Base-by-base conservation (phyloP, 2,888 invertebrate genomes). In the Lasioglossum calceatum region DNA sequence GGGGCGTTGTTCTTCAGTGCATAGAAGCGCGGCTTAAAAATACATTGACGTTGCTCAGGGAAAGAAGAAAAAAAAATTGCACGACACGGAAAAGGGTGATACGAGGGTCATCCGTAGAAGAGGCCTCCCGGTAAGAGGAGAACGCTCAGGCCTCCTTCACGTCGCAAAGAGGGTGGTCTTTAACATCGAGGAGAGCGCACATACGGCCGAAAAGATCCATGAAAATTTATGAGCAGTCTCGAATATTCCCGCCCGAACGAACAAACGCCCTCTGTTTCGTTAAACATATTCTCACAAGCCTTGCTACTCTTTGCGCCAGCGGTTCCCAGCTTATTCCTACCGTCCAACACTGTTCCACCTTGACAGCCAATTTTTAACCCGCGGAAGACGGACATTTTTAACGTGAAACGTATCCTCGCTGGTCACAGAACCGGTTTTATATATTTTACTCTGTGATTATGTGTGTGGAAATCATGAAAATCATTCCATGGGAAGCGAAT, bases 151-250 rank as follows among this genome's bases (percentile, higher is more conserved):
- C 70, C 81, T 85, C 76, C 73, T 85, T 42, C 79, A 72, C 27
- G 42, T 76, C 75, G 84, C 72, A 73, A 85, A 71, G 47, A 85
- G 84, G 88, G 84, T 86, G 86, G 88, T 86, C 83, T 90, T 87
- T 88, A 81, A 78, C 88, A 87, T 88, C 83, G 82, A 70, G 74
- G 50, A 74, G 80, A 77, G 82, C 71, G 78, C 82, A 84, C 72
- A 67, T 78, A 82, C 77, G 47, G 47, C 54, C 67, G 77, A 79
- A 77, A 82, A 86, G 70, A 77, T 85, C 86, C 87, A 92, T 92
- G 91, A 92, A 92, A 92, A 92, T 91, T 92, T 91, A 92, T 92
- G 91, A 92, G 89, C 82, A 73, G 88, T 83, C 85, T 86, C 81
- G 88, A 88, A 86, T 89, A 92, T 90, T 91, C 88, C 74, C 75